Percentiles rank a stretch among this genome's conserved stretches.
phyloP scores from a whole-genome alignment of 2,113 vertebrate genomes.

The Eulemur macaco region DNA sequence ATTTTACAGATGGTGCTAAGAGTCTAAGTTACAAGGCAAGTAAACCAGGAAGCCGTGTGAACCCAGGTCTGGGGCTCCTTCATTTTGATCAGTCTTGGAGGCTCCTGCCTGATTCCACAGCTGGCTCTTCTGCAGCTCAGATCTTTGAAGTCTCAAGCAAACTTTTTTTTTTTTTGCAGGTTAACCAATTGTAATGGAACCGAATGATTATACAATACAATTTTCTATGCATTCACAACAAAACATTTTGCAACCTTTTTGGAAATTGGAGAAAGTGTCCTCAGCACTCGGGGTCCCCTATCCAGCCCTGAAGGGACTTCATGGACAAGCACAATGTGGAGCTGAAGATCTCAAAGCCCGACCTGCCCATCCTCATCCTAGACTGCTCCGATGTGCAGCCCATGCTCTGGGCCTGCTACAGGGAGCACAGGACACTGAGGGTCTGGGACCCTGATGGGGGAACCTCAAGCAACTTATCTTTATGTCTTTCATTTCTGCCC shows the following conservation, averaged over 20 bases:
- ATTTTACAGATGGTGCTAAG: not conserved
- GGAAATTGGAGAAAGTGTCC: constrained; percentile 36
- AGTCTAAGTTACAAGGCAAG: not conserved
- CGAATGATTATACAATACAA: constrained; percentile 53
- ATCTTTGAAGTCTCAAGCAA: not conserved
- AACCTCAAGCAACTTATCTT: not conserved
- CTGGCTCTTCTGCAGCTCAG: not conserved
- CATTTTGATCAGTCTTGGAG: not conserved
- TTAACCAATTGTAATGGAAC: constrained; percentile 68
- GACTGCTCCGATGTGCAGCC: not conserved
- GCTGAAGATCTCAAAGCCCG: not conserved
- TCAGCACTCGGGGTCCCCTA: not conserved
- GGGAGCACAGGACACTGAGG: not conserved
- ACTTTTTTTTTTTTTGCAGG: not conserved
- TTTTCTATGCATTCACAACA: constrained; percentile 53
- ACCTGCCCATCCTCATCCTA: not conserved
- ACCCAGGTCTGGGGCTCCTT: not conserved
- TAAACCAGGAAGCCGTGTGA: not conserved
- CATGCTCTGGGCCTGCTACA: not conserved
- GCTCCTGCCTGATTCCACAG: not conserved
- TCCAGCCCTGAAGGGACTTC: not conserved
- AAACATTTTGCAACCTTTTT: not conserved
- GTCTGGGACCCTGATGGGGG: too few relatives aligned
- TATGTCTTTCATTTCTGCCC: constrained; percentile 11
- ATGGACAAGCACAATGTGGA: not conserved